A percentile compares a stretch with the other conserved stretches of the same genome.
Conservation (phyloP, 2,888 invertebrate genomes). For the Apocheima hispidaria region DNA sequence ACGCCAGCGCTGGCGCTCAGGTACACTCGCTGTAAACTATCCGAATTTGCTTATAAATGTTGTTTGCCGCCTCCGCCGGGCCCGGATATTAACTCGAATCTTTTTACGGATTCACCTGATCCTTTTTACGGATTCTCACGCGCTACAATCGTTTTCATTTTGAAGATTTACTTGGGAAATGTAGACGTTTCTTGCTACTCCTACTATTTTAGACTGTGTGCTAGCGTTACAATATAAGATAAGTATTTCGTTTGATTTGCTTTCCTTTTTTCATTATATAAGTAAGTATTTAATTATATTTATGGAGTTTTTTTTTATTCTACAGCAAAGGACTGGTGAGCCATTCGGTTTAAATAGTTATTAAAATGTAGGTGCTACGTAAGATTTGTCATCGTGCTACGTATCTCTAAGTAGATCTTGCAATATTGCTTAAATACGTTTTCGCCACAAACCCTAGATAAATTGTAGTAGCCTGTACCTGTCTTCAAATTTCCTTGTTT, state of each 20-base stretch:
- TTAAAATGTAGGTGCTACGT: no score
- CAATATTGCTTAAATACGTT: no score
- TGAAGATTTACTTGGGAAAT: slow-evolving; percentile 27
- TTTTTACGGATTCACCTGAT: slow-evolving; percentile 33
- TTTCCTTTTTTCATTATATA: neutral
- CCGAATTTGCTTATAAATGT: slow-evolving; percentile 76
- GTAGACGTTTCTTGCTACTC: slow-evolving; percentile 2
- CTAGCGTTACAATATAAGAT: neutral
- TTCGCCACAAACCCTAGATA: no score
- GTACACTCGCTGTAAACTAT: slow-evolving; percentile 78
- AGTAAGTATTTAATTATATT: neutral
- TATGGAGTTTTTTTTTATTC: neutral
- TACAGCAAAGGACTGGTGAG: neutral
- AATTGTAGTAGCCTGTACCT: no score
- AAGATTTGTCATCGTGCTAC: no score
- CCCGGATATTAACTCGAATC: slow-evolving; percentile 38
- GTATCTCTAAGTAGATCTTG: no score
- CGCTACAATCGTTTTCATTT: slow-evolving; percentile 34
- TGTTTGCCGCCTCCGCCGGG: slow-evolving; percentile 51
- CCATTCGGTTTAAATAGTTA: neutral
- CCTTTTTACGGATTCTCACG: slow-evolving; percentile 28
- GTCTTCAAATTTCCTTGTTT: no score
- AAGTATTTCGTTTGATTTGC: neutral
- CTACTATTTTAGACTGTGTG: neutral
- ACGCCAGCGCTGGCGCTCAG: slow-evolving; percentile 59